Evolutionary conservation across 2,888 invertebrate genomes (phyloP), one percentile per base, ranked within the genome.

Genomic region (Synergus japonicus): DNA sequence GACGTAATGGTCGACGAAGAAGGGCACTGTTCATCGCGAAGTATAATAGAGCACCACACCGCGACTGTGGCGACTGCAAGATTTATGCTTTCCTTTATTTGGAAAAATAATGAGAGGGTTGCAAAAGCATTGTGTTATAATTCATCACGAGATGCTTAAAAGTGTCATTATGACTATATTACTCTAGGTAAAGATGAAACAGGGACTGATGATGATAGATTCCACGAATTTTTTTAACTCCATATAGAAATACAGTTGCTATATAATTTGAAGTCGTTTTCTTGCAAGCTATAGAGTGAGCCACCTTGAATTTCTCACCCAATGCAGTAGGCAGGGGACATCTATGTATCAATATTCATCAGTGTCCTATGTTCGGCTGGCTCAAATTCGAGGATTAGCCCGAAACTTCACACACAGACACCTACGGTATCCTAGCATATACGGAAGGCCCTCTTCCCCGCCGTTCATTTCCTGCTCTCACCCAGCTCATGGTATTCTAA

Each of bases 321-420:
- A 64, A 77, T 79, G 79, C 83, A 85, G 82, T 85, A 83, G 80
- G 81, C 81, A 81, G 85, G 84, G 83, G 82, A 63, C 22, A 29
- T 63, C 29, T 54, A 85, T 81, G 87, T 91, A 92, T 92, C 91
- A 92, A 92, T 92, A 92, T 92, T 92, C 92, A 92, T 92, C 91
- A 92, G 88, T 87, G 88, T 92, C 90, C 91, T 92, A 91, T 92
- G 92, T 92, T 92, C 91, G 88, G 87, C 79, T 88, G 89, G 88
- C 89, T 90, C 89, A 90, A 90, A 91, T 92, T 91, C 89, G 85
- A 85, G 91, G 91, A 91, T 91, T 91, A 91, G 88, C 90, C 87
- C 83, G 89, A 90, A 92, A 91, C 90, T 90, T 91, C 89, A 86
- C 89, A 86, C 89, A 87, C 85, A 85, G 81, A 86, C 86, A 87